Conservation (phyloP, 2,797 vertebrate genomes). For the Gymnothorax reevesii region DNA sequence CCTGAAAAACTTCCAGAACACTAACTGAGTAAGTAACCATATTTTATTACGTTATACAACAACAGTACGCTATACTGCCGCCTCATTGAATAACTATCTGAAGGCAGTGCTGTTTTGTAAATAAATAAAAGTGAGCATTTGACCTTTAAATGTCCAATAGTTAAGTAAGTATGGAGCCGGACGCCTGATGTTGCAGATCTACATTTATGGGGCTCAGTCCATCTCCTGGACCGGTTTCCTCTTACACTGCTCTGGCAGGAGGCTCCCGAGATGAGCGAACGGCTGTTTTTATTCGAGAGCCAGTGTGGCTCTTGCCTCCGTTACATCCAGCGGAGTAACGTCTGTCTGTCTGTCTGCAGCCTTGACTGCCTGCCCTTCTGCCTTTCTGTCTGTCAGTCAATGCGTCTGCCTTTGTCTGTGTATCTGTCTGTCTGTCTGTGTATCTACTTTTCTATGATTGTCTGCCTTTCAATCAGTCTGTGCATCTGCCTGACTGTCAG, state of each 20-base stretch:
- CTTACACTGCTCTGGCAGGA: neutral
- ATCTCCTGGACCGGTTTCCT: no score
- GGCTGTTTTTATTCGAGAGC: neutral
- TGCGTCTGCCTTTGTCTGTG: neutral
- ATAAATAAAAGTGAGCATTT: neutral
- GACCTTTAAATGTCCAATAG: neutral
- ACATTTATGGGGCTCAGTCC: neutral
- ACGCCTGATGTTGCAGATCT: neutral
- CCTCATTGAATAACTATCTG: neutral
- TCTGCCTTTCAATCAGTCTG: no score
- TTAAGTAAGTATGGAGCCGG: neutral
- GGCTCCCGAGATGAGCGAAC: neutral
- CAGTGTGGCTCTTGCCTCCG: neutral
- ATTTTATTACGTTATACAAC: neutral
- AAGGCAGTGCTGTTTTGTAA: no score
- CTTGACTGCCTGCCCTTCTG: no score
- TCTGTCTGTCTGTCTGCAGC: neutral
- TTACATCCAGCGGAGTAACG: neutral
- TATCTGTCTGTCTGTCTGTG: no score
- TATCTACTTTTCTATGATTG: no score
- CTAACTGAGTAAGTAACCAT: neutral
- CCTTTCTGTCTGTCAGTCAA: no score
- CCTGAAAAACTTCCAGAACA: neutral
- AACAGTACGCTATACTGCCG: neutral
- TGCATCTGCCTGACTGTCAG: neutral